Percentiles rank a stretch among this genome's conserved stretches.
These are phyloP conservation scores for Thymelicus sylvestris DNA, from an alignment of 2,888 invertebrate genomes.

Conservation along the genomic window DNA sequence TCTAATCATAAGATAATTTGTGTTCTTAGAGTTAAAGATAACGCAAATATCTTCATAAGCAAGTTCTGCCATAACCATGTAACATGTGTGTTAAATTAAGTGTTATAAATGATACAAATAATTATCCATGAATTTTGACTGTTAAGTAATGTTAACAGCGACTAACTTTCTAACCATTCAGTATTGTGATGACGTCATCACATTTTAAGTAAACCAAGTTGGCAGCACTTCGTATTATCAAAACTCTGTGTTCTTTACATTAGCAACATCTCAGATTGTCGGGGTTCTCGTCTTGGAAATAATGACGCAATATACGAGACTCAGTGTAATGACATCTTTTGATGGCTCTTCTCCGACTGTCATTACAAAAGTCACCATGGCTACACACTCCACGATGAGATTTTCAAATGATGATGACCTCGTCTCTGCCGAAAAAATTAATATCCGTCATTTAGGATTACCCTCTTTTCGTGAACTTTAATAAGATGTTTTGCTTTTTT, in stretches of 20 bases:
- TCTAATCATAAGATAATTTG: too few species aligned
- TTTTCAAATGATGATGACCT: slow-evolving; percentile 63
- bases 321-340: slow-evolving; percentile 73
- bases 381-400: slow-evolving; percentile 62
- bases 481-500: slow-evolving; percentile 6
- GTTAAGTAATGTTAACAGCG: background rate
- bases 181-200: slow-evolving; percentile 19
- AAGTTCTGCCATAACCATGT: background rate
- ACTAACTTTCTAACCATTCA: slow-evolving; percentile 1
- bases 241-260: slow-evolving; percentile 78
- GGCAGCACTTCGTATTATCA: slow-evolving; percentile 68
- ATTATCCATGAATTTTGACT: background rate
- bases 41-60: too few species aligned
- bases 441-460: slow-evolving; percentile 48
- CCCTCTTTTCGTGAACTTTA: slow-evolving; percentile 27
- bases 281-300: slow-evolving; percentile 66
- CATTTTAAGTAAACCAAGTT: slow-evolving; percentile 33
- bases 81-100: background rate
- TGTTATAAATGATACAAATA: background rate
- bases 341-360: slow-evolving; percentile 63
- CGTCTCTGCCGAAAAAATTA: slow-evolving; percentile 53
- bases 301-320: slow-evolving; percentile 74
- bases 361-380: slow-evolving; percentile 75
- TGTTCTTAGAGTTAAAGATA: too few species aligned
- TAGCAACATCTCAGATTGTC: slow-evolving; percentile 79